phyloP scores from a whole-genome alignment of 1,140 invertebrate species.

The Cyclina sinensis region DNA sequence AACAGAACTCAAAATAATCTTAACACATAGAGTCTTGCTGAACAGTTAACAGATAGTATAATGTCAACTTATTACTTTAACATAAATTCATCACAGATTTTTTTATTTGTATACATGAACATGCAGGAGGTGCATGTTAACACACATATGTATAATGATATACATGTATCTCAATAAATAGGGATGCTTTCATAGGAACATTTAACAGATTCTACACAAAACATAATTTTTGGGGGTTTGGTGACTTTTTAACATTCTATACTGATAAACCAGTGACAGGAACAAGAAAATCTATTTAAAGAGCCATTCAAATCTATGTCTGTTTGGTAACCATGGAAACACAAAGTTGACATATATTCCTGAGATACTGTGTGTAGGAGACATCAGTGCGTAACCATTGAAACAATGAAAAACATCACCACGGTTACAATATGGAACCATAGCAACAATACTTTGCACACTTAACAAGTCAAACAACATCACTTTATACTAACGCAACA shows the following conservation, averaged over 20 bases:
- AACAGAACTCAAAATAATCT: not conserved
- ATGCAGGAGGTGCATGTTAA: not conserved
- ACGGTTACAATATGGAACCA: slow-evolving; percentile 44
- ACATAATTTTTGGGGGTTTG: slow-evolving; percentile 19
- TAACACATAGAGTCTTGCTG: not conserved
- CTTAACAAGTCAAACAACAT: slow-evolving; percentile 28
- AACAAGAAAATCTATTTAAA: slow-evolving; percentile 26
- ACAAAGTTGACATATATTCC: slow-evolving; percentile 61
- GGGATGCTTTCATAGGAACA: not conserved
- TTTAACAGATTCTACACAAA: not conserved
- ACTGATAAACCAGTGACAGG: not conserved
- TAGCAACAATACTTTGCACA: slow-evolving; percentile 35
- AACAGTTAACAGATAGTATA: not conserved
- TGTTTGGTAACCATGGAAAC: slow-evolving; percentile 20
- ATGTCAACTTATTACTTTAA: slow-evolving; percentile 4
- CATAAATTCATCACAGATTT: slow-evolving; percentile 8
- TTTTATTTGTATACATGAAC: slow-evolving; percentile 1
- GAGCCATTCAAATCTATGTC: not conserved
- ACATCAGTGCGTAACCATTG: slow-evolving; percentile 46
- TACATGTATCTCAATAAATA: slow-evolving; percentile 10
- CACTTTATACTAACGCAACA: slow-evolving; percentile 35
- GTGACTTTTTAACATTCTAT: not conserved
- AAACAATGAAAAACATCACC: slow-evolving; percentile 42
- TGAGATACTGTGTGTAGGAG: slow-evolving; percentile 62
- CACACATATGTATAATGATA: slow-evolving; percentile 7